Conservation (phyloP, 2,797 vertebrate species). For the Tokudaia muenninki region DNA sequence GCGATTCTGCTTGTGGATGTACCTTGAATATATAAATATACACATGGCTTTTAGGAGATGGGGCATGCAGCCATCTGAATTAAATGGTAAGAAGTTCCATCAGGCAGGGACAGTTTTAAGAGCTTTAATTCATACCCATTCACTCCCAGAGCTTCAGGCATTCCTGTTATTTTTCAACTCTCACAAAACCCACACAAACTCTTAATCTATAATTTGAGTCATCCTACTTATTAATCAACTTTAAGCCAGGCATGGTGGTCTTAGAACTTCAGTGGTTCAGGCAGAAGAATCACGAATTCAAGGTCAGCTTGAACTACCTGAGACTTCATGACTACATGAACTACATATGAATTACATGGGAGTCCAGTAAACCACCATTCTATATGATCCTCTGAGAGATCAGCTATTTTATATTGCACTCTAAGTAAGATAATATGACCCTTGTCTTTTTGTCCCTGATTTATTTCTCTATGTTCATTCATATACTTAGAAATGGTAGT, state of each 20-base stretch:
- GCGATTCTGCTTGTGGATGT: conserved; percentile 9
- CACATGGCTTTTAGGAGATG: conserved; percentile 1
- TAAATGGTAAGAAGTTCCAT: conserved; percentile 4
- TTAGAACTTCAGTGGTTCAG: background rate
- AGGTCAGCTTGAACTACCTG: background rate
- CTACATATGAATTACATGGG: background rate
- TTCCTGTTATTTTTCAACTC: background rate
- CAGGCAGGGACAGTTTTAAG: background rate
- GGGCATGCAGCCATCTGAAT: background rate
- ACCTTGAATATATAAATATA: conserved; percentile 12
- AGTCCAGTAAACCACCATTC: background rate
- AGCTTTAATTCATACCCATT: background rate
- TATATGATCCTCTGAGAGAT: background rate
- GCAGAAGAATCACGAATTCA: background rate
- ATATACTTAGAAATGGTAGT: background rate
- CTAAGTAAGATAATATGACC: background rate
- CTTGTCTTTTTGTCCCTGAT: background rate
- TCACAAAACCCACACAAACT: background rate
- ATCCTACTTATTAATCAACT: background rate
- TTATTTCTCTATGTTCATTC: background rate
- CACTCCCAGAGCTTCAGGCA: background rate
- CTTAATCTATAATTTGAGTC: background rate
- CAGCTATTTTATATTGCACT: background rate
- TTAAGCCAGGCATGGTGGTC: background rate
- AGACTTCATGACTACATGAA: background rate